Evolutionary conservation across 2,113 vertebrate genomes (phyloP), one percentile per base, ranked within the genome.

Genomic region (Tupaia tana): DNA sequence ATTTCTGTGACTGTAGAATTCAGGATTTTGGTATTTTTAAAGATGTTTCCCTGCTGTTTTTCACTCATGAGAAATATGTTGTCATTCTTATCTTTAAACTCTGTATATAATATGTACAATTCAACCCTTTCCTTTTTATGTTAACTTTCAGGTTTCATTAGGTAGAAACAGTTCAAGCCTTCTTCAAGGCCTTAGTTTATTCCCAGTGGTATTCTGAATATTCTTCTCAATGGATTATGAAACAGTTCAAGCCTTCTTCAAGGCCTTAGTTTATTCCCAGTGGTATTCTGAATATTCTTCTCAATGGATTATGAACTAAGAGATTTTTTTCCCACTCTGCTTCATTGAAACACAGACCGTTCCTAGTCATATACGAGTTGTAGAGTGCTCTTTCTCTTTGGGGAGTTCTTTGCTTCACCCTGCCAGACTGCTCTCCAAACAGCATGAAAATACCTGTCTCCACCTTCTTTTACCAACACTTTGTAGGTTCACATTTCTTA

Each of bases 401-500:
- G 3, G 12, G 61, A 10, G 31, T 81, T 91, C 7, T 58, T 66
- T 71, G 27, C 43, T 43, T 43, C 43, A 43, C 43, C 43, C n/a
- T 11, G 18, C 2, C 27, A 71, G 12, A 7, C n/a, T 29, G 0
- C 61, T 29, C 27, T 80, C 31, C 19, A 90, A 9, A 52, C 12
- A 25, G 0, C 19, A 56, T 20, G 22, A 71, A 63, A 10, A 13
- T 34, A 66, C 10, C 56, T 84, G n/a, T 52, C 11, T 25, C 14
- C 31, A 31, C 1, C 4, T 61, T 91, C 43, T 7, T 9, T 73
- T 84, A 56, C 3, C 19, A 86, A 75, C 2, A 89, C 11, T 87
- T 69, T 74, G 54, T 70, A 25, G 85, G n/a, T 92, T 80, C 16
- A 79, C 2, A 87, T 92, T 80, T 94, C 67, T 74, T 56, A n/a